phyloP scores from a whole-genome alignment of 2,797 vertebrate genomes.

The Poliocrania exsul region DNA sequence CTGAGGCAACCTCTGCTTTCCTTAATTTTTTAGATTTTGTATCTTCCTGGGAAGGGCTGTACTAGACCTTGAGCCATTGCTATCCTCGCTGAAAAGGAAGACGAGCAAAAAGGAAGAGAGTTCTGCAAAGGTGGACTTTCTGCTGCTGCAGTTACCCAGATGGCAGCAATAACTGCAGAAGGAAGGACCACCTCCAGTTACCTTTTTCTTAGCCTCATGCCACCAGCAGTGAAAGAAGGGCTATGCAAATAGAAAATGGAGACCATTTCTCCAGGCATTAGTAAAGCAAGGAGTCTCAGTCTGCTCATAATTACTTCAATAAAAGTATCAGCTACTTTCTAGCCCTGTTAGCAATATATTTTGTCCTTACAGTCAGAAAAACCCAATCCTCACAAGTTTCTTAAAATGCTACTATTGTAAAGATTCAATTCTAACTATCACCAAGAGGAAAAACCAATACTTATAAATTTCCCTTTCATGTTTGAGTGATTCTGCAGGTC shows the following conservation, averaged over 20 bases:
- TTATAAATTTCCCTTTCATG: background rate
- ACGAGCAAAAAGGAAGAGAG: background rate
- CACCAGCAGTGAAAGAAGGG: background rate
- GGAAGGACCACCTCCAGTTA: background rate
- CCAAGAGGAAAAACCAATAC: background rate
- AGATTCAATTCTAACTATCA: background rate
- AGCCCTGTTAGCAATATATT: background rate
- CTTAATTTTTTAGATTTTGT: background rate
- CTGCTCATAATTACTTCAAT: background rate
- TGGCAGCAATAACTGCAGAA: background rate
- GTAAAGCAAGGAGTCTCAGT: background rate
- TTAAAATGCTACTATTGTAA: background rate
- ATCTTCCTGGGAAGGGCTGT: background rate
- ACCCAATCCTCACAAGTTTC: background rate
- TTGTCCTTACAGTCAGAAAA: background rate
- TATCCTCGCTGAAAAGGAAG: background rate
- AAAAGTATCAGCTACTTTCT: background rate
- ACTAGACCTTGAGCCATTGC: background rate
- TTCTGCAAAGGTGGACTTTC: background rate
- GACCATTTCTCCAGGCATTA: background rate
- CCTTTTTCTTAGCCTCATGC: background rate
- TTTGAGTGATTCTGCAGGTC: background rate
- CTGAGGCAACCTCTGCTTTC: background rate
- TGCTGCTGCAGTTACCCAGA: background rate
- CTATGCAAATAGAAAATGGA: background rate